A percentile compares a stretch with the other conserved stretches of the same genome.
These are phyloP conservation scores for Acomys russatus DNA, from an alignment of 2,797 vertebrate genomes.

Conservation along the genomic window DNA sequence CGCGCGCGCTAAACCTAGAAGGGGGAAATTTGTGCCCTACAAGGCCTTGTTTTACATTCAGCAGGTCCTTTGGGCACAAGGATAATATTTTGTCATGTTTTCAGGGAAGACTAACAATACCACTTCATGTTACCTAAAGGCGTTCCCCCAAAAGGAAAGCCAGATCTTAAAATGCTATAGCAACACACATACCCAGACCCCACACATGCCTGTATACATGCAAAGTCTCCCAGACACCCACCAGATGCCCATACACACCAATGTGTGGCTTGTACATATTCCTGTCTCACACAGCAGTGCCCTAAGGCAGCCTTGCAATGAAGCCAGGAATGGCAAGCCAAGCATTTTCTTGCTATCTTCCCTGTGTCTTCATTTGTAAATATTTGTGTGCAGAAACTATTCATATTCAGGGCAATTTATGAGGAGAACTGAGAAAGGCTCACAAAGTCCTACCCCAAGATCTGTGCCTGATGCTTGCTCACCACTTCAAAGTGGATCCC, in stretches of 20 bases:
- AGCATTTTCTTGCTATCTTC: rapidly evolving
- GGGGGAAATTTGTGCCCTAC: no score
- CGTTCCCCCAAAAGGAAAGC: background rate
- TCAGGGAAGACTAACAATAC: background rate
- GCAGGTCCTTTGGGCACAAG: background rate
- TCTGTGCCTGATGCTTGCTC: background rate
- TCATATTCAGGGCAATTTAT: background rate
- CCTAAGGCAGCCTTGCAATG: background rate
- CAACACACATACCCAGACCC: background rate
- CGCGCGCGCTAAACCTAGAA: no score
- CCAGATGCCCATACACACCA: rapidly evolving
- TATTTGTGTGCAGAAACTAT: background rate
- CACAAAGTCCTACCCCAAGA: background rate
- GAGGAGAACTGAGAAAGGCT: background rate
- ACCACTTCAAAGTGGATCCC: background rate
- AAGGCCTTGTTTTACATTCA: background rate
- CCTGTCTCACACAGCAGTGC: rapidly evolving
- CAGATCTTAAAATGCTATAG: background rate
- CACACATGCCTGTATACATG: background rate
- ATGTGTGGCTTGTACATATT: background rate
- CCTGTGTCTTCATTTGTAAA: slow-evolving; percentile 19
- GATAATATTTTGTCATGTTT: background rate
- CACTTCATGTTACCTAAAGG: background rate
- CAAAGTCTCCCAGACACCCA: background rate
- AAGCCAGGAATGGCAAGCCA: rapidly evolving